Evolutionary conservation across 2,888 invertebrate genomes (phyloP), one percentile per base, ranked within the genome.

Genomic region (Luperina testacea): DNA sequence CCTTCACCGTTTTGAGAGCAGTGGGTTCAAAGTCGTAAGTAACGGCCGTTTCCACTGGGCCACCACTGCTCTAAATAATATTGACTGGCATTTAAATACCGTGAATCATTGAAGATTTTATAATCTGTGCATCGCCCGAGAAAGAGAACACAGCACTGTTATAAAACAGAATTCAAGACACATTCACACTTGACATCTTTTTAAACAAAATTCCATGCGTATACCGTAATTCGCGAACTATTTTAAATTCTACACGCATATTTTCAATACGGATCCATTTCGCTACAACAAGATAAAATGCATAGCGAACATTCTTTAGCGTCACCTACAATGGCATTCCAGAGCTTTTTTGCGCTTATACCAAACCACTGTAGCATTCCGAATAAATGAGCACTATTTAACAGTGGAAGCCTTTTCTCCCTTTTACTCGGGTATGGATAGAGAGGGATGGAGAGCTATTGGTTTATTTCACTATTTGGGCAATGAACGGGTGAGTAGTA

Each of bases 261-360:
- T 65, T 74, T 78, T 70, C 78, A 79, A 89, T 84, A 80, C 70
- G 77, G 79, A 80, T 83, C 78, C 78, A 70, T 80, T 85, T 84
- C 68, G 71, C 65, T 68, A 77, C 83, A 81, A 80, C 57, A 71
- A 82, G 78, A 87, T 80, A 81, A 74, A 82, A 82, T 83, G 79
- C 86, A 83, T 83, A 73, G 78, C 78, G 13, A 79, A 86, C 82
- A 90, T 82, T 79, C 76, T 75, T 85, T 76, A 59, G 75, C 80
- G 76, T 78, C 82, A 88, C 82, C 78, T 82, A 87, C 86, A 88
- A 87, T 84, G 76, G 84, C 87, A 87, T 90, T 86, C 89, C 87
- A 15, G 4, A 38, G 67, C 48, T 86, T 89, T 89, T 89, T 89
- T 88, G 88, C 78, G 68, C 83, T 85, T 85, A 81, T 77, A 81